These are phyloP conservation scores for Dryas iulia DNA, from an alignment of 1,140 invertebrate genomes.

Conservation along the genomic window DNA sequence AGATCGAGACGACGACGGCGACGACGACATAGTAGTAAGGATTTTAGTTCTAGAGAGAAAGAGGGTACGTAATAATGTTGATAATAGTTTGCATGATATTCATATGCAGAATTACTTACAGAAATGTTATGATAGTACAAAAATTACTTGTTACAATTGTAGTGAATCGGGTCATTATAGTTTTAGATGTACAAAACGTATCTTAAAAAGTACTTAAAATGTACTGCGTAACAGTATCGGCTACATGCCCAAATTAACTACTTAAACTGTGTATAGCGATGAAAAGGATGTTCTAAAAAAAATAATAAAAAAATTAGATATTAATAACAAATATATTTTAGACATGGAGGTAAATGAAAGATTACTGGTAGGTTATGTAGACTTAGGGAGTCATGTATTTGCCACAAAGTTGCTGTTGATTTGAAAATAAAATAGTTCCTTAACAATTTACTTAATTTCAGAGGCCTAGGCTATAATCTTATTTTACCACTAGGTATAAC, in stretches of 20 bases:
- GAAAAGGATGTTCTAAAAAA: slow-evolving; percentile 3
- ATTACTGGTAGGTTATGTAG: slow-evolving; percentile 1
- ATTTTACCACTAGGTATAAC: too few species aligned
- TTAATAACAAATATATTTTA: slow-evolving; percentile 10
- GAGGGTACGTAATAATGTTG: background rate
- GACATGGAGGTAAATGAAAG: slow-evolving; percentile 9
- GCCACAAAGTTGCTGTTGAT: background rate
- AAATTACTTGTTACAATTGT: background rate
- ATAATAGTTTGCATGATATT: background rate
- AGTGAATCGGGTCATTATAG: background rate
- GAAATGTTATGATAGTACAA: too few species aligned
- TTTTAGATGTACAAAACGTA: background rate
- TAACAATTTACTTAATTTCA: slow-evolving; percentile 1
- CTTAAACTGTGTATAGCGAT: background rate
- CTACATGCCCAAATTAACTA: background rate
- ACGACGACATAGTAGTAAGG: too few species aligned
- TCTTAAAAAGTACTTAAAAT: background rate
- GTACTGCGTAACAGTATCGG: background rate
- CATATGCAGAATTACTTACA: slow-evolving; percentile 30
- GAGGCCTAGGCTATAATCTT: slow-evolving; percentile 14
- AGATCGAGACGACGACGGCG: too few species aligned
- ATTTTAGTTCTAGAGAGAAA: too few species aligned
- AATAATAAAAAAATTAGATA: background rate
- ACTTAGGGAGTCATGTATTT: slow-evolving; percentile 28
- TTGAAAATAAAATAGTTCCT: background rate